Conservation (phyloP, 2,888 invertebrate genomes). For the Campoplex nolae region DNA sequence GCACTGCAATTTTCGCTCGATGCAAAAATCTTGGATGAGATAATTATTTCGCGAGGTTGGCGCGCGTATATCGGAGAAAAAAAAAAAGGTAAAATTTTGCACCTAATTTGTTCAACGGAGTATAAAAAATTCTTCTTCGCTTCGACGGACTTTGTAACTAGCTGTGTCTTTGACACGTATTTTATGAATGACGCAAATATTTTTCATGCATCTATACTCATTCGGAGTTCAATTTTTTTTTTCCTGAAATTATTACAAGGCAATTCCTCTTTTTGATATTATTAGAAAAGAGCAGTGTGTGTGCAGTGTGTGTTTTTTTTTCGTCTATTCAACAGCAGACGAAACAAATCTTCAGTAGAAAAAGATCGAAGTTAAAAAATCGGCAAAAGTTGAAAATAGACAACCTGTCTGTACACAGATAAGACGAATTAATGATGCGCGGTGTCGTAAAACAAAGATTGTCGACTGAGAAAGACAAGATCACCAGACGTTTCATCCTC, state of each 20-base stretch:
- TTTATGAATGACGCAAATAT: background rate
- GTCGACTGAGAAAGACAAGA: slow-evolving; percentile 27
- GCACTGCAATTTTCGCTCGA: background rate
- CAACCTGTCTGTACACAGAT: slow-evolving; percentile 34
- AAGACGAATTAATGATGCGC: slow-evolving; percentile 66
- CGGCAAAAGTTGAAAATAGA: slow-evolving; percentile 32
- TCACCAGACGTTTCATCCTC: slow-evolving; percentile 9
- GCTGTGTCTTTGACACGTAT: background rate
- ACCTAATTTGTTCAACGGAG: background rate
- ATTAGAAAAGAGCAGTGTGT: background rate
- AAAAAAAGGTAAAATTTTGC: background rate
- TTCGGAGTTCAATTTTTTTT: background rate
- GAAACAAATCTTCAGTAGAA: background rate
- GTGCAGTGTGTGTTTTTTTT: background rate
- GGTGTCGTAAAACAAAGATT: slow-evolving; percentile 63
- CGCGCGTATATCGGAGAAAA: background rate
- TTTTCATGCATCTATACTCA: background rate
- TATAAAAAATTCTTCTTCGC: background rate
- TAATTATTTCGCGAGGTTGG: background rate
- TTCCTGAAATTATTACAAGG: background rate
- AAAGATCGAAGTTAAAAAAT: slow-evolving; percentile 29
- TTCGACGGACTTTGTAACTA: background rate
- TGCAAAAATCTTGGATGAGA: background rate
- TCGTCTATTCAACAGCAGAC: background rate
- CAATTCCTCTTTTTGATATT: background rate